phyloP scores from a whole-genome alignment of 2,113 vertebrate species.

The Bungarus multicinctus region DNA sequence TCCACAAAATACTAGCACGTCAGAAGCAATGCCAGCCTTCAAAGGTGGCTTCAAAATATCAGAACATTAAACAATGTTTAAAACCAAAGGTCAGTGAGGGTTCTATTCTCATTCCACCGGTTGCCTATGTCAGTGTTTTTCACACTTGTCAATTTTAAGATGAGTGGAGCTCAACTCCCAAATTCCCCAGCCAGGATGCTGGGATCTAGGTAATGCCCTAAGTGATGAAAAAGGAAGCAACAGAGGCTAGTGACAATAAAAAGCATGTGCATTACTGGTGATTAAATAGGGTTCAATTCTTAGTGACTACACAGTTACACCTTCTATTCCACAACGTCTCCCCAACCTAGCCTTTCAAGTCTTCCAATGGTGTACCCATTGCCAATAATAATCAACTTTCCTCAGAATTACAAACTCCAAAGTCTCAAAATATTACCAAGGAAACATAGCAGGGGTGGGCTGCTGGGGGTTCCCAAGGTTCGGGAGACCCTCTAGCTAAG shows the following conservation, averaged over 20 bases:
- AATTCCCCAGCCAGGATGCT: background rate
- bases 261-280: background rate
- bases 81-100: background rate
- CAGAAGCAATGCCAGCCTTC: background rate
- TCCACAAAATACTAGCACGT: background rate
- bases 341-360: background rate
- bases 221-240: background rate
- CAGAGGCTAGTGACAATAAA: no score
- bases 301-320: background rate
- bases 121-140: background rate
- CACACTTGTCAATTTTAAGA: background rate
- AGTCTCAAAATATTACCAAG: background rate
- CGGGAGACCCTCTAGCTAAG: no score
- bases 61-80: background rate
- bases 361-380: background rate
- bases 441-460: background rate
- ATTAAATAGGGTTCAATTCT: background rate
- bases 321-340: background rate
- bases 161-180: background rate
- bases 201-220: background rate
- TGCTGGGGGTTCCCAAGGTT: no score
- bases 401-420: background rate
- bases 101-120: background rate
- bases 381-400: background rate
- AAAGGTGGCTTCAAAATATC: background rate